phyloP scores from a whole-genome alignment of 2,113 vertebrate genomes.

The Malurus cyaneus region DNA sequence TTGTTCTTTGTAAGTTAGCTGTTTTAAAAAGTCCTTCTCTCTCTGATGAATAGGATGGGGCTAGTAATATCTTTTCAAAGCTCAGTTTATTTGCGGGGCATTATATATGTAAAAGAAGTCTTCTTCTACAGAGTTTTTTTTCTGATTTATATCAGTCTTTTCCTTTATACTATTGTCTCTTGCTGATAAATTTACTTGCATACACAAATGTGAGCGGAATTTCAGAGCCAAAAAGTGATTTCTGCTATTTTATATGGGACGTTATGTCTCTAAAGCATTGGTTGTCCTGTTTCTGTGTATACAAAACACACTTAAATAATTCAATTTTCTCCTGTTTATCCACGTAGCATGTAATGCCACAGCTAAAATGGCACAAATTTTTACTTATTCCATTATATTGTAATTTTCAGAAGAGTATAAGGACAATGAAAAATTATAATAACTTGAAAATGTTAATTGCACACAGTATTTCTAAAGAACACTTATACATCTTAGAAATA shows the following conservation, averaged over 20 bases:
- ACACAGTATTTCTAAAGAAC: not conserved
- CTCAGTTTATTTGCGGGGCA: not conserved
- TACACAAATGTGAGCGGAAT: not conserved
- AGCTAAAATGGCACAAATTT: not conserved
- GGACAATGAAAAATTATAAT: not conserved
- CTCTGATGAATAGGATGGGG: not conserved
- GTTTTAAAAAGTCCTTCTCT: not conserved
- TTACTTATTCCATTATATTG: not conserved
- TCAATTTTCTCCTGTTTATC: not conserved
- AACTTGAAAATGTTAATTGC: not conserved
- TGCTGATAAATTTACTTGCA: not conserved
- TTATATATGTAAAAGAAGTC: not conserved
- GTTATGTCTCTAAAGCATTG: not conserved
- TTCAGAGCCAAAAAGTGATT: not conserved
- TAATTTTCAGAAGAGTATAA: not conserved
- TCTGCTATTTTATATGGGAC: not conserved
- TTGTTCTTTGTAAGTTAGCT: not conserved
- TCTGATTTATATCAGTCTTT: not conserved
- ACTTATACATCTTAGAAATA: not conserved
- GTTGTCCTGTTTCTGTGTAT: not conserved
- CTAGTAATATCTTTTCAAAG: not conserved
- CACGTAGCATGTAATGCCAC: not conserved
- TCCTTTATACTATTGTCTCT: not conserved
- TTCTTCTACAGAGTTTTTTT: not conserved
- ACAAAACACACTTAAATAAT: not conserved